Conservation (phyloP, 2,888 invertebrate genomes). For the Acrobasis suavella region DNA sequence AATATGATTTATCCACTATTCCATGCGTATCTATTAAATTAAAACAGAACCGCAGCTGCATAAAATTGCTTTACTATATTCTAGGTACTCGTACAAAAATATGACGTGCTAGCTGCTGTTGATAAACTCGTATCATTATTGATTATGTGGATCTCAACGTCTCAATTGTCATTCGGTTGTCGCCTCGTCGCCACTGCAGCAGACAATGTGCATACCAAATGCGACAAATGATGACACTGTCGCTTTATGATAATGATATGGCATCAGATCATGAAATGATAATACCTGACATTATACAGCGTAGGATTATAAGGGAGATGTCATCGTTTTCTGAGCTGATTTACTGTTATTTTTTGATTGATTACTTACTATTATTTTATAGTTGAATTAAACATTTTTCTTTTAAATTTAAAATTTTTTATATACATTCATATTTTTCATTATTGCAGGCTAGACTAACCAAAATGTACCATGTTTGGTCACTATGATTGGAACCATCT, state of each 20-base stretch:
- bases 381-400: too few relatives aligned
- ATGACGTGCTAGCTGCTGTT: background rate
- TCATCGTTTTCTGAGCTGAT: background rate
- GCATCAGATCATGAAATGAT: slow-evolving; percentile 13
- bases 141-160: slow-evolving; percentile 3
- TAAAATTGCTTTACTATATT: background rate
- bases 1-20: too few relatives aligned
- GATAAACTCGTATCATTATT: slow-evolving; percentile 3
- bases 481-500: too few relatives aligned
- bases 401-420: too few relatives aligned
- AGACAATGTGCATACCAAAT: slow-evolving; percentile 22
- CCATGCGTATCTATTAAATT: too few relatives aligned
- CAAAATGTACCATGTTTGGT: too few relatives aligned
- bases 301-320: background rate
- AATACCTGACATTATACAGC: slow-evolving; percentile 4
- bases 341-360: background rate
- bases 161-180: slow-evolving; percentile 16
- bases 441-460: too few relatives aligned
- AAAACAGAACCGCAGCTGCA: background rate
- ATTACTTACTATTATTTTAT: background rate
- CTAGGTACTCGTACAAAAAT: too few relatives aligned
- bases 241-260: slow-evolving; percentile 17
- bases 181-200: slow-evolving; percentile 13
- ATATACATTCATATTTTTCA: too few relatives aligned
- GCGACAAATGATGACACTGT: slow-evolving; percentile 23